Conservation (phyloP, 2,888 invertebrate genomes). For the Caenorhabditis sp. region DNA sequence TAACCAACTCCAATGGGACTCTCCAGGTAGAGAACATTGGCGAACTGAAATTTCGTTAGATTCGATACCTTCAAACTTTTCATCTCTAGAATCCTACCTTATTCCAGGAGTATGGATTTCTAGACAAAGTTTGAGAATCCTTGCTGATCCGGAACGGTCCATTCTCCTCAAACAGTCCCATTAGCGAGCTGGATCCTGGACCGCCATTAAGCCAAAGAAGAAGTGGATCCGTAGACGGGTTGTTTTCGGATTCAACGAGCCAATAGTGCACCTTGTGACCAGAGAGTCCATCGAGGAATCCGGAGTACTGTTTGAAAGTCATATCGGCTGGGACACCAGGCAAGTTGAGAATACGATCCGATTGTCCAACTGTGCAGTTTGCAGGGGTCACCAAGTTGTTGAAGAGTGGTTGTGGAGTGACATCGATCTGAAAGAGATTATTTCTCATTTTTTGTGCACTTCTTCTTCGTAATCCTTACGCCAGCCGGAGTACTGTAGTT, state of each 20-base stretch:
- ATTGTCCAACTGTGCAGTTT: constrained; percentile 33
- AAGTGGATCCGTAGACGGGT: constrained; percentile 69
- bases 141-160: constrained; percentile 83
- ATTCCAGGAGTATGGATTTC: constrained; percentile 80
- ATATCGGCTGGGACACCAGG: constrained; percentile 64
- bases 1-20: constrained; percentile 86
- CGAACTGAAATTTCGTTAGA: constrained; percentile 80
- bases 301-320: constrained; percentile 67
- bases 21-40: constrained; percentile 85
- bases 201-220: constrained; percentile 81
- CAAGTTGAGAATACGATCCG: constrained; percentile 65
- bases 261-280: constrained; percentile 84
- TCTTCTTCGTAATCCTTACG: constrained; percentile 7
- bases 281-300: constrained; percentile 80
- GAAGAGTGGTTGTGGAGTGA: constrained; percentile 59
- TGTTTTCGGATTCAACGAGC: constrained; percentile 70
- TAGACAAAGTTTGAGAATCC: constrained; percentile 70
- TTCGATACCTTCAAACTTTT: background rate
- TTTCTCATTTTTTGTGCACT: background rate
- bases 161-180: constrained; percentile 84
- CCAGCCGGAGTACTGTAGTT: constrained; percentile 71
- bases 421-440: constrained; percentile 48
- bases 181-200: constrained; percentile 84
- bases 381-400: background rate
- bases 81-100: constrained; percentile 60